Base-by-base conservation (phyloP, 2,797 vertebrate species). In the Rhinella marina region DNA sequence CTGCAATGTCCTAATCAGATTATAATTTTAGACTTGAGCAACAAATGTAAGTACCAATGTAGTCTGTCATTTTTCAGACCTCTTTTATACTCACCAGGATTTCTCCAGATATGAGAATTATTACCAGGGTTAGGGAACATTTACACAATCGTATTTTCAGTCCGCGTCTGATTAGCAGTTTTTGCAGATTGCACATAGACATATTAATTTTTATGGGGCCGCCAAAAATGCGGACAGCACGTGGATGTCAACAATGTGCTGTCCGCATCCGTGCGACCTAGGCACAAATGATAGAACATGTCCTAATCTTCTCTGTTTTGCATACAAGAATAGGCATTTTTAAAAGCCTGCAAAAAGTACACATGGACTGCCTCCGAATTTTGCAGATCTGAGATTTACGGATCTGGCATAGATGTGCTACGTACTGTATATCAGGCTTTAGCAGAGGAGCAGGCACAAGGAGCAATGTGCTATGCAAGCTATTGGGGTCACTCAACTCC, bases 1-100 rank as follows among this genome's bases (percentile, higher is more conserved):
- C 80, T 54, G 61, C 72, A 56, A 77, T 77, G 54, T 50, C 66
- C 72, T 85, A 50, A 85, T 62, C 75, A 84, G 61, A 59, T 73
- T 27, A 78, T 79, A 27, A 41, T 68, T 50, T 84, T 56, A 70
- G 50, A 61, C 68, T 27, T 14, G 10, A 32, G 80, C 75, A 48
- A 84, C 62, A 72, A 50, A 50, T 25, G 23, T 25, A 32, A 83
- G 32, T 76, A 52, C 29, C 61, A 76, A 27, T 66, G 7, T 23
- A 29, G 19, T 19, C 27, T 48, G 48, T 81, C 57, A 76, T 81
- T 62, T 56, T 80, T 56, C 50, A 48, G 41, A 19, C 9, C 68
- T 11, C 23, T 76, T 81, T 41, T 41, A 29, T n/a, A 66, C 25
- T 57, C 57, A 19, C n/a, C 14, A 68, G 29, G 27, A 16, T 57